Conservation (phyloP, 1,140 invertebrate species). For the honey bee (Apis mellifera) region DNA sequence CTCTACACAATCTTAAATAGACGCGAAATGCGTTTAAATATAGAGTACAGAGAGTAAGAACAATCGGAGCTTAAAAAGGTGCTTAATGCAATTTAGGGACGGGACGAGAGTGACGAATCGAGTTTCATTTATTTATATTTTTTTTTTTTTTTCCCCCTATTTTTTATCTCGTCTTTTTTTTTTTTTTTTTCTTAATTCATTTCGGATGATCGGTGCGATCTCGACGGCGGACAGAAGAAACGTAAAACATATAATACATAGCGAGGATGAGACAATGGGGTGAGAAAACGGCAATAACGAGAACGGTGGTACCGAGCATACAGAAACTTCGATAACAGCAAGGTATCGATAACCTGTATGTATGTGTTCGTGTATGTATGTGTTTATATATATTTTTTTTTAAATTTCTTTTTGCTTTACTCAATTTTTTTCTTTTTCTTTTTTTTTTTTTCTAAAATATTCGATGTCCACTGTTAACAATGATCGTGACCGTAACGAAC, state of each 20-base stretch:
- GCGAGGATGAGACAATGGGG: conserved; percentile 21
- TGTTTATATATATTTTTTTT: not conserved
- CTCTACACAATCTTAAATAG: conserved; percentile 47
- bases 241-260: conserved; percentile 1
- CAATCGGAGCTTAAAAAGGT: conserved; percentile 41
- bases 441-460: not conserved
- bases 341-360: conserved; percentile 21
- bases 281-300: conserved; percentile 19
- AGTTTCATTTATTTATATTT: not conserved
- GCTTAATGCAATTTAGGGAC: conserved; percentile 34
- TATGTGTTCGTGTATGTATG: not conserved
- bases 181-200: not conserved
- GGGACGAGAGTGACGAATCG: conserved; percentile 32
- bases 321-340: conserved; percentile 27
- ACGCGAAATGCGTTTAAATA: conserved; percentile 41
- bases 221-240: conserved; percentile 12
- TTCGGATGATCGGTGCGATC: conserved; percentile 38
- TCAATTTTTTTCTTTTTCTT: too few relatives aligned
- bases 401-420: not conserved
- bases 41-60: conserved; percentile 49
- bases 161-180: not conserved
- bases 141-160: not conserved
- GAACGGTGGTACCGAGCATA: conserved; percentile 29
- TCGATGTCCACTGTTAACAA: not conserved
- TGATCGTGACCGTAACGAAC: too few relatives aligned